Evolutionary conservation across 2,888 invertebrate genomes (phyloP), one percentile per base, ranked within the genome.

Genomic region (Xylota segnis): DNA sequence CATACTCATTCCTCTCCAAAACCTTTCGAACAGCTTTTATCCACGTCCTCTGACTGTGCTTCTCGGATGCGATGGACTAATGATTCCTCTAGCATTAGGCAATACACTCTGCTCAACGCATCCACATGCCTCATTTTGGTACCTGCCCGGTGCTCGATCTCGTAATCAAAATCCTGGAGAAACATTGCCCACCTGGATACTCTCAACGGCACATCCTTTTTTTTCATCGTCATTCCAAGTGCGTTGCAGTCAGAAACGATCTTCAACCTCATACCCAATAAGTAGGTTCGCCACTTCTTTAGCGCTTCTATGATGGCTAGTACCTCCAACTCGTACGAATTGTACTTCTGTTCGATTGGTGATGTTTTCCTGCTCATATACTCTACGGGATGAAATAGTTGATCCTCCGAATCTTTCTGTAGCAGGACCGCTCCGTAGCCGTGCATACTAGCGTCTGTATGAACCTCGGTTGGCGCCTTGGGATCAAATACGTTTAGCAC

Each of bases 101-200:
- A 52, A 14, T 6, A 45, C 5, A 56, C 47, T 12, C 72, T 66
- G 14, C 72, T 72, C 10, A 88, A 45, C 2, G 87, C 87, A 34
- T 88, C 88, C 0, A 87, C 84, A 37, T 88, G 88, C 10, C 29
- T 56, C 88, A 88, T 87, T 52, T 66, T 58, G 7, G 50, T 56
- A 0, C 83, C 79, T 34, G 83, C 50, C n/a, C 88, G 71, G 74
- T 88, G 88, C 40, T 87, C 37, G 12, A 40, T 40, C 9, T 40
- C 16, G 9, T 52, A 52, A 0, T 74, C 14, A 18, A 74, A 63
- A 2, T 63, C 63, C 1, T 63, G 74, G 0, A 74, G 18, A 14
- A 63, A 63, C 52, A 54, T 52, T 4, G 74, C 63, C 54, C 74
- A 74, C 1, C 63, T 10, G 10, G 50, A 52, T 2, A 74, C 63